Base-by-base conservation (phyloP, 2,797 vertebrate genomes). In the Loriculus beryllinus region DNA sequence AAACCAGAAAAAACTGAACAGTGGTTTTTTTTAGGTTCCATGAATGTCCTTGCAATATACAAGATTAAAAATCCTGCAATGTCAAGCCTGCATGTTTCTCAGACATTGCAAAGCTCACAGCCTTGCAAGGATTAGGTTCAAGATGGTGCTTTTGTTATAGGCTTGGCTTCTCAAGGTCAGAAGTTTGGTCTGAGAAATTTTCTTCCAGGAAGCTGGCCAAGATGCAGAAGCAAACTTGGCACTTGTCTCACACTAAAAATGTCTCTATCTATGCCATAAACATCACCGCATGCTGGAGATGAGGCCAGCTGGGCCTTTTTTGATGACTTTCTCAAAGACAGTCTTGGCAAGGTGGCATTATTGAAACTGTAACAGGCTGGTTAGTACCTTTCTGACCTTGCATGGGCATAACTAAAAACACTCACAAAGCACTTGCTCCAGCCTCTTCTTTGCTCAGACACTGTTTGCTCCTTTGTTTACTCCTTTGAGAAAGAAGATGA, bases 191-290 rank as follows among this genome's bases (percentile, higher is more conserved):
- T 72, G 45, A 78, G 54, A 93, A 92, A 68, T 52, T 78, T 84
- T 86, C 63, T 88, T 86, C 81, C 52, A 93, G 82, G 82, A 96
- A 83, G 18, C 19, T 5, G 8, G 74, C 88, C 92, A 94, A 88
- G 67, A 88, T 1, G 1, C 45, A 78, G 76, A 85, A 70, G 57
- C 33, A 86, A 71, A 68, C 82, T 81, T 92, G 88, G 64, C 68
- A 75, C n/a, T 75, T 88, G 62, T 12, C 49, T 86, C 0, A 0
- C 47, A 72, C 39, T 80, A 69, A 83, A 90, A 93, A 60, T 95
- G 54, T 69, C 59, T 92, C 69, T 90, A 69, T 95, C 88, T 49
- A 13, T 90, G 52, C 69, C 70, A 62, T 94, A 94, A 92, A 86
- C 86, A 92, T 90, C 77, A 16, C 88, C 69, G 74, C 80, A 33